These are phyloP conservation scores for Clupea harengus DNA, from an alignment of 2,113 vertebrate genomes.

Conservation along the genomic window DNA sequence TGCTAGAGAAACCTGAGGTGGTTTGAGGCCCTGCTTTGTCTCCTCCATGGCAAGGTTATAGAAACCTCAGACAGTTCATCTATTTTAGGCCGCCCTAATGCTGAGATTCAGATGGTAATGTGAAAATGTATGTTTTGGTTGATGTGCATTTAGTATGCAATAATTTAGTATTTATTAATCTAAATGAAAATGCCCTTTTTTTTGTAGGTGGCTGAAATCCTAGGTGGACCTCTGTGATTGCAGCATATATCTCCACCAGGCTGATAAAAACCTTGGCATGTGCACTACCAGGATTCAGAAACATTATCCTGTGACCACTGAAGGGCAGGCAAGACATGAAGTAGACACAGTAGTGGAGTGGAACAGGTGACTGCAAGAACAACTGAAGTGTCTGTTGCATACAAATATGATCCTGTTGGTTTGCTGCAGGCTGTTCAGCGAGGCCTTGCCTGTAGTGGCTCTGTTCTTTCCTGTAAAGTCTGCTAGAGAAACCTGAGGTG, in stretches of 20 bases:
- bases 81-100: background rate
- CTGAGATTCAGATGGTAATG: background rate
- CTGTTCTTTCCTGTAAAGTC: constrained; percentile 67
- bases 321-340: too few species aligned
- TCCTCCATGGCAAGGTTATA: constrained; percentile 59
- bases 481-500: constrained; percentile 67
- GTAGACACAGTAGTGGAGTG: too few species aligned
- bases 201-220: too few species aligned
- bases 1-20: constrained; percentile 62
- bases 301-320: too few species aligned
- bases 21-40: constrained; percentile 65
- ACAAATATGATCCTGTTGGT: background rate
- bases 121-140: background rate
- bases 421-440: constrained; percentile 57
- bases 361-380: too few species aligned
- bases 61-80: constrained; percentile 56
- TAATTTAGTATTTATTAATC: background rate
- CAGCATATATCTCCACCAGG: too few species aligned
- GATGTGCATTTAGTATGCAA: background rate
- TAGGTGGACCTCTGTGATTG: too few species aligned
- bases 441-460: constrained; percentile 60
- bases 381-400: too few species aligned
- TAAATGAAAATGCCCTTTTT: background rate
- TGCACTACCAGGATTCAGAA: too few species aligned
- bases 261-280: too few species aligned